Conservation (phyloP, 2,113 vertebrate genomes). For the Calonectris borealis region DNA sequence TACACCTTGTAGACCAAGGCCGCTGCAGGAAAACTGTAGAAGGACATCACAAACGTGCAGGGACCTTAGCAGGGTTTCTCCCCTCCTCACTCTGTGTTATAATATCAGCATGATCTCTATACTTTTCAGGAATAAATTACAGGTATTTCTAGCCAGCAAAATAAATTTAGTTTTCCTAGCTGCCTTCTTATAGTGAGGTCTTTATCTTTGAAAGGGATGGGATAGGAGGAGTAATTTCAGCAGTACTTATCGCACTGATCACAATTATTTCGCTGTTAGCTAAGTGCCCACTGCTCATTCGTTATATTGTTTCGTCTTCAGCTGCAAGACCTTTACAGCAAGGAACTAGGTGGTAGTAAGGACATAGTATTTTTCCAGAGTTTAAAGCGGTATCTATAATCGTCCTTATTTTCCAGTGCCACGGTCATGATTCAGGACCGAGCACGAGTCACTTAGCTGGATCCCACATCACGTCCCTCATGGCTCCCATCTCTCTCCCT, state of each 20-base stretch:
- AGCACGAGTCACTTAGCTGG: background rate
- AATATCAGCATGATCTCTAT: background rate
- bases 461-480: rapidly evolving
- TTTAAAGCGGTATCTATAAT: background rate
- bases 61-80: background rate
- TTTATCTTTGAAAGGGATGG: conserved; percentile 1
- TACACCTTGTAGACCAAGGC: background rate
- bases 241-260: background rate
- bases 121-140: conserved; percentile 21
- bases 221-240: conserved; percentile 19
- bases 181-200: background rate
- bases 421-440: background rate
- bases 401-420: background rate
- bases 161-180: background rate
- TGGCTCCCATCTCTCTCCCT: background rate
- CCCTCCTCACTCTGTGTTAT: background rate
- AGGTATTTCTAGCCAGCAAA: background rate
- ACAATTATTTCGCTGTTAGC: background rate
- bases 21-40: background rate
- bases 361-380: background rate
- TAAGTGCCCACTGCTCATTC: background rate
- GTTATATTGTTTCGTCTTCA: background rate
- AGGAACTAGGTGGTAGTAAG: background rate
- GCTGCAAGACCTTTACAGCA: background rate
- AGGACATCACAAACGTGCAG: background rate